phyloP scores from a whole-genome alignment of 2,113 vertebrate genomes.

The Regulus satrapa region DNA sequence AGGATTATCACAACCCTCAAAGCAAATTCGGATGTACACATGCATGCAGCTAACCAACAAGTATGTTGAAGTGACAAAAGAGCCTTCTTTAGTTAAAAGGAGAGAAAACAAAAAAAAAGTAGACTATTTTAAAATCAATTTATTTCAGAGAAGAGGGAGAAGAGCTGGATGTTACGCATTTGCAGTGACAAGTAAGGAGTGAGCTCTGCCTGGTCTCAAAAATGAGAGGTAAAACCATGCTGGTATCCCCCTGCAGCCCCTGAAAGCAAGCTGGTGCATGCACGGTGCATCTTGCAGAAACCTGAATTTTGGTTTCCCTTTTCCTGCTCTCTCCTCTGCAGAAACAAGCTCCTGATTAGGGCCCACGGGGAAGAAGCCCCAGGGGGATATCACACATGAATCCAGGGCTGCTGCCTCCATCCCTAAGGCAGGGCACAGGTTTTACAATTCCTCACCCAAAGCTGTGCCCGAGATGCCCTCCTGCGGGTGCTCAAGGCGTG shows the following conservation, averaged over 20 bases:
- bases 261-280: background rate
- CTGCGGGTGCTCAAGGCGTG: background rate
- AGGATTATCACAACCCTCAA: background rate
- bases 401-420: background rate
- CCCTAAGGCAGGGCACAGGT: background rate
- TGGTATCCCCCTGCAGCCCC: background rate
- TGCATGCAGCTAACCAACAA: background rate
- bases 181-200: background rate
- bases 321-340: background rate
- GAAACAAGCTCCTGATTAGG: background rate
- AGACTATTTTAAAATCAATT: background rate
- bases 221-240: background rate
- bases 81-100: background rate
- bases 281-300: background rate
- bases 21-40: background rate
- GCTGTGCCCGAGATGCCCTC: fast-evolving
- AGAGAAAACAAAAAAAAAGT: too few relatives aligned
- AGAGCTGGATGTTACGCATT: background rate
- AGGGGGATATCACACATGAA: background rate
- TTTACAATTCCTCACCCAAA: background rate
- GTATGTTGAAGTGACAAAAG: background rate
- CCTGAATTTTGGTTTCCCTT: background rate
- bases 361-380: background rate
- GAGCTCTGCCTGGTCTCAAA: background rate
- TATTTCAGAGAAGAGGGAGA: background rate